Conservation (phyloP, 2,888 invertebrate species). For the Actias luna region DNA sequence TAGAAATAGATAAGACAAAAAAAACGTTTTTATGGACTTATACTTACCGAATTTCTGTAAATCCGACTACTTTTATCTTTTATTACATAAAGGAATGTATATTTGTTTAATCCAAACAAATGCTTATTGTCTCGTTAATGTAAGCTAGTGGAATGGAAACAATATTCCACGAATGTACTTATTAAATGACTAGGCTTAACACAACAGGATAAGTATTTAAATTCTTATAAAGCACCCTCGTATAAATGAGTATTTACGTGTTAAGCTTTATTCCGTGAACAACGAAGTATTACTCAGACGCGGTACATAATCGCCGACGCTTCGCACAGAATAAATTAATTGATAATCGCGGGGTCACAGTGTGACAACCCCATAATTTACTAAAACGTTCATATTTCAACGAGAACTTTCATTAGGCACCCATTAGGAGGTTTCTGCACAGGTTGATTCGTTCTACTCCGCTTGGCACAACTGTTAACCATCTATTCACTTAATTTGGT, state of each 20-base stretch:
- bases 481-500: constrained; percentile 30
- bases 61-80: background rate
- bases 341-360: constrained; percentile 58
- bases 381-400: constrained; percentile 57
- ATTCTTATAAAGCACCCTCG: constrained; percentile 38
- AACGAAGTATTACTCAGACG: constrained; percentile 26
- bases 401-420: constrained; percentile 53
- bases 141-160: background rate
- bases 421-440: constrained; percentile 34
- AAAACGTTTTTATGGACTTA: background rate
- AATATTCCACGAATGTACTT: background rate
- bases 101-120: background rate
- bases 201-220: constrained; percentile 5
- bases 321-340: constrained; percentile 63
- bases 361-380: constrained; percentile 61
- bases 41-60: background rate
- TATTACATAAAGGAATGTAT: background rate
- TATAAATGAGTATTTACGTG: constrained; percentile 35
- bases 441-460: constrained; percentile 30
- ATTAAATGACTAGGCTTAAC: background rate
- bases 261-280: constrained; percentile 41
- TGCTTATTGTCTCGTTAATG: background rate
- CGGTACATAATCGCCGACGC: constrained; percentile 34
- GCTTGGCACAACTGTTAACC: constrained; percentile 21
- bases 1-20: too few species aligned